These are phyloP conservation scores for Drosophila neonasuta DNA, from an alignment of 2,888 invertebrate species.

Conservation along the genomic window DNA sequence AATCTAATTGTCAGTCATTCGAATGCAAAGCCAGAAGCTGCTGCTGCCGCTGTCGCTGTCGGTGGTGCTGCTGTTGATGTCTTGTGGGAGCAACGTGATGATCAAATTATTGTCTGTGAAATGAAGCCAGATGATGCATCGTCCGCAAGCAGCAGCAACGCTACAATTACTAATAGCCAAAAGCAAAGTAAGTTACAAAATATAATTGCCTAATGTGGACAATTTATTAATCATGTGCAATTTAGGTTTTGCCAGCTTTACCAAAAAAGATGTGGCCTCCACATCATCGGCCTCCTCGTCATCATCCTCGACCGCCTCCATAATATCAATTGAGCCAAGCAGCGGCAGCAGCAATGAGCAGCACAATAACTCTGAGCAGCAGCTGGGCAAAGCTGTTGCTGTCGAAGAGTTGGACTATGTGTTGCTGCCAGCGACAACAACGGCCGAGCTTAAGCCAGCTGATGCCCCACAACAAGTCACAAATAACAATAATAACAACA, in stretches of 20 bases:
- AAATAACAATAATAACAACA: slow-evolving; percentile 35
- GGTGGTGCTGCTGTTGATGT: slow-evolving; percentile 23
- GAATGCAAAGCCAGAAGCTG: slow-evolving; percentile 41
- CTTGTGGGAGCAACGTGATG: slow-evolving; percentile 52
- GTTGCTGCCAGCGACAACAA: slow-evolving; percentile 59
- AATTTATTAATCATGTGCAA: not conserved
- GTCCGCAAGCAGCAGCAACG: slow-evolving; percentile 27
- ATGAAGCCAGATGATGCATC: slow-evolving; percentile 66
- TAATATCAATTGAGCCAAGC: slow-evolving; percentile 65
- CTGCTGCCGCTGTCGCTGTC: not conserved
- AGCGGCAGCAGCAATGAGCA: slow-evolving; percentile 24
- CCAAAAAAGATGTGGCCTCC: slow-evolving; percentile 64
- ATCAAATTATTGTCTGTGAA: slow-evolving; percentile 59
- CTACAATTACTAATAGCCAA: slow-evolving; percentile 45
- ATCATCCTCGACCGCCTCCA: slow-evolving; percentile 61
- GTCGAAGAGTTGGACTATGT: slow-evolving; percentile 65
- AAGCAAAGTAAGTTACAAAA: slow-evolving; percentile 60
- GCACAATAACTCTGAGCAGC: slow-evolving; percentile 29
- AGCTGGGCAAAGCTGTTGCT: slow-evolving; percentile 37
- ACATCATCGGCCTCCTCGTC: slow-evolving; percentile 58
- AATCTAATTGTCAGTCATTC: slow-evolving; percentile 35
- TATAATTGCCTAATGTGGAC: not conserved
- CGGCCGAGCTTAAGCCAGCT: slow-evolving; percentile 49
- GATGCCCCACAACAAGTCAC: slow-evolving; percentile 31
- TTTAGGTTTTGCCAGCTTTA: slow-evolving; percentile 64